Percentiles rank a stretch among this genome's conserved stretches.
Evolutionary conservation across 2,797 vertebrate genomes (phyloP).

Genomic region (Hafferia zeledoni): DNA sequence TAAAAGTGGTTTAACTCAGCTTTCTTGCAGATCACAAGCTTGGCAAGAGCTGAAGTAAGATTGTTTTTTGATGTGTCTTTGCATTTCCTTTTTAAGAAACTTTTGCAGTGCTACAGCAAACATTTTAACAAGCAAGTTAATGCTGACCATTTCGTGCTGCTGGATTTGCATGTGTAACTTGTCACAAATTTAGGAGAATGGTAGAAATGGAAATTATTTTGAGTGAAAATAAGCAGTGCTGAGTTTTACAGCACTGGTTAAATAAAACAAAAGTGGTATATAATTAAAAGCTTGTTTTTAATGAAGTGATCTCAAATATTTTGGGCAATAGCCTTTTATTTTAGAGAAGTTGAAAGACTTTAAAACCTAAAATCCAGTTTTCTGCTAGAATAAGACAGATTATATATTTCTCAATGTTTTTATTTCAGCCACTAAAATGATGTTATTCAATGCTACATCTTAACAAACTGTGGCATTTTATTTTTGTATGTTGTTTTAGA

Average conservation of each 20-base stretch:
- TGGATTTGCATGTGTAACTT: neutral
- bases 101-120: neutral
- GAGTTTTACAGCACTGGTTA: neutral
- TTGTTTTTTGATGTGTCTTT: neutral
- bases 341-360: neutral
- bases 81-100: conserved; percentile 1
- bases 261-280: neutral
- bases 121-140: neutral
- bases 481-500: neutral
- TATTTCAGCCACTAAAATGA: neutral
- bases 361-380: neutral
- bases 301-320: neutral
- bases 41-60: neutral
- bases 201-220: neutral
- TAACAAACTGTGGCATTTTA: neutral
- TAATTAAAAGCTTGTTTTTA: neutral
- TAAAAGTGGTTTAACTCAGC: neutral
- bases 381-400: neutral
- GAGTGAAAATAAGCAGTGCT: neutral
- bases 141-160: neutral
- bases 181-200: neutral
- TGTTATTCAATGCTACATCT: neutral
- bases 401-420: neutral
- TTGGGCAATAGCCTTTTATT: neutral
- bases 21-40: neutral